Evolutionary conservation across 2,113 vertebrate genomes (phyloP), one percentile per base, ranked within the genome.

Genomic region (Galeopterus variegatus): DNA sequence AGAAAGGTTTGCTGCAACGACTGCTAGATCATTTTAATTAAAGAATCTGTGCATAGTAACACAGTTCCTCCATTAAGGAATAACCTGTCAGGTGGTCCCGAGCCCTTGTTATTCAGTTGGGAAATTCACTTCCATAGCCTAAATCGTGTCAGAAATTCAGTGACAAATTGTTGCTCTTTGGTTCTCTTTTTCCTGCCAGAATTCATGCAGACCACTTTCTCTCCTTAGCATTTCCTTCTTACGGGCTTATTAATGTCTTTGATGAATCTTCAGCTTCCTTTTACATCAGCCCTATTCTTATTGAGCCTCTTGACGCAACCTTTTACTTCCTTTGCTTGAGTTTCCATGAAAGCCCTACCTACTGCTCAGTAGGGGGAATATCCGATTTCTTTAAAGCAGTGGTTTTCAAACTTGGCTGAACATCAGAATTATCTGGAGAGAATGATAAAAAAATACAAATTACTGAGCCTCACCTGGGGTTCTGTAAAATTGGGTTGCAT

Each of bases 381-480:
- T n/a, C 70, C 36, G 56, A 1, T 76, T 96, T 72, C 41, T 64
- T 64, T 77, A 72, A 70, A 95, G 45, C 8, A 69, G 52, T 67
- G 50, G 41, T 96, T 88, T 94, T 87, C 75, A 83, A 52, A 96
- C 45, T 86, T 93, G 41, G 3, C 41, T 56, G 24, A 31, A 56
- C 19, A 28, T 65, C 24, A 75, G 86, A 72, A 62, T 93, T 94
- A 89, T 56, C n/a, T 89, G 79, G 56, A 26, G 50, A 94, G 33
- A 94, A 83, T 7, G 75, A 48, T 82, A 41, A 77, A 83, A 83
- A 41, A 94, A 33, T 89, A 45, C 26, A 72, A 52, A 73, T 77
- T 45, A 36, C 48, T 65, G 50, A 92, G 31, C 12, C 60, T 79
- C 70, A 52, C 52, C 10, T 58, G 45, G 14, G n/a, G 2, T 75